Evolutionary conservation across 1,140 invertebrate genomes (phyloP).

Genomic region (Apis cerana): DNA sequence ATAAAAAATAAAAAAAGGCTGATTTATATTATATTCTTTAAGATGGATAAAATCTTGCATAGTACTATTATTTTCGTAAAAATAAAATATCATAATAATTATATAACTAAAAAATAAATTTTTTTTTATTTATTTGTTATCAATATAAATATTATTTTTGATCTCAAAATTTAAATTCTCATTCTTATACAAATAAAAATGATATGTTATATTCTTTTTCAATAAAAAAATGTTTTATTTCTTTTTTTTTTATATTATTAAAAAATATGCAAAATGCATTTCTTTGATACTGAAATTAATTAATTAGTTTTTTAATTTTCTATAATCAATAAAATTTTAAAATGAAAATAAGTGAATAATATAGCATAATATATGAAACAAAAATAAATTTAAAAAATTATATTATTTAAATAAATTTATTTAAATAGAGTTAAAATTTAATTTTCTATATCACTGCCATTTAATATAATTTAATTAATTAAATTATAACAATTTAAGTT

Average conservation of each 20-base stretch:
- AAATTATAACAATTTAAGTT: conserved; percentile 29
- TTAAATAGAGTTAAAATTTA: conserved; percentile 13
- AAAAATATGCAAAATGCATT: not conserved
- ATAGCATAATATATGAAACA: not conserved
- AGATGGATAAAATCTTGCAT: not conserved
- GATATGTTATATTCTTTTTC: not conserved
- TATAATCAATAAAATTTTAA: conserved; percentile 3
- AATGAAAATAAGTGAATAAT: conserved; percentile 2
- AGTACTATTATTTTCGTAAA: conserved; percentile 11
- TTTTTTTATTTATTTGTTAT: not conserved
- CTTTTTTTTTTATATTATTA: not conserved
- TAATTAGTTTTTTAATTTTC: not conserved
- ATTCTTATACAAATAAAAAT: not conserved
- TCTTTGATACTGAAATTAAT: conserved; percentile 1
- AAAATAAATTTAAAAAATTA: conserved; percentile 10
- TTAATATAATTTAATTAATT: conserved; percentile 42
- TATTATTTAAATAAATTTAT: conserved; percentile 33
- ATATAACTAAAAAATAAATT: not conserved
- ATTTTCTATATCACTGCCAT: conserved; percentile 54
- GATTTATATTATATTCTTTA: conserved; percentile 6
- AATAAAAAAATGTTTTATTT: conserved; percentile 9
- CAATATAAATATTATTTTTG: not conserved
- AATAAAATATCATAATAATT: not conserved
- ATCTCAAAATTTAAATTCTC: conserved; percentile 7
- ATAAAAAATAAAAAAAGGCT: conserved; percentile 14